phyloP scores from a whole-genome alignment of 2,888 invertebrate species.

The Lamellibrachia columna region DNA sequence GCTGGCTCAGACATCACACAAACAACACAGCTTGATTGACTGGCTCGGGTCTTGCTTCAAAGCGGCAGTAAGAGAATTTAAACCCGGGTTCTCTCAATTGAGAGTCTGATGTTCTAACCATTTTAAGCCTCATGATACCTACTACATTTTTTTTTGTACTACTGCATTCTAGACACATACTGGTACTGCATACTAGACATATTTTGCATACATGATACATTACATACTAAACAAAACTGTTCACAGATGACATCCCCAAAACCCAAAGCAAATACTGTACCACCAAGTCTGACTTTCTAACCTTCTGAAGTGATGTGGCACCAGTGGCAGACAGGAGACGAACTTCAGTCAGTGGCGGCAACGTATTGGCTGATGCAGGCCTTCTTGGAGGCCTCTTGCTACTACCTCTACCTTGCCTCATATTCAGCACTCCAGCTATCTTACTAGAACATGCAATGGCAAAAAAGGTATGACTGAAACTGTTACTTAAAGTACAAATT shows the following conservation, averaged over 20 bases:
- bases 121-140: too few relatives aligned
- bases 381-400: slow-evolving; percentile 47
- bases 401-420: slow-evolving; percentile 22
- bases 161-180: too few relatives aligned
- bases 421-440: slow-evolving; percentile 37
- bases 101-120: too few relatives aligned
- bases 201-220: too few relatives aligned
- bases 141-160: too few relatives aligned
- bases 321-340: slow-evolving; percentile 50
- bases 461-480: background rate
- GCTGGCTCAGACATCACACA: too few relatives aligned
- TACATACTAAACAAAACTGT: background rate
- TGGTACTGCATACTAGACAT: too few relatives aligned
- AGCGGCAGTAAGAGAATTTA: too few relatives aligned
- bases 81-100: too few relatives aligned
- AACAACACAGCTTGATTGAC: too few relatives aligned
- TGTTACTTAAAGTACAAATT: background rate
- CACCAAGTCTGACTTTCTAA: slow-evolving; percentile 27
- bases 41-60: too few relatives aligned
- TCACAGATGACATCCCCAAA: background rate
- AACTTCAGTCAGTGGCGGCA: slow-evolving; percentile 49
- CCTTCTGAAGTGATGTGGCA: slow-evolving; percentile 53
- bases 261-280: background rate
- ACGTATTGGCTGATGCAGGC: slow-evolving; percentile 57
- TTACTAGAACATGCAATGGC: slow-evolving; percentile 44